Evolutionary conservation across 1,140 invertebrate species (phyloP).

Genomic region (Dermatophagoides farinae): DNA sequence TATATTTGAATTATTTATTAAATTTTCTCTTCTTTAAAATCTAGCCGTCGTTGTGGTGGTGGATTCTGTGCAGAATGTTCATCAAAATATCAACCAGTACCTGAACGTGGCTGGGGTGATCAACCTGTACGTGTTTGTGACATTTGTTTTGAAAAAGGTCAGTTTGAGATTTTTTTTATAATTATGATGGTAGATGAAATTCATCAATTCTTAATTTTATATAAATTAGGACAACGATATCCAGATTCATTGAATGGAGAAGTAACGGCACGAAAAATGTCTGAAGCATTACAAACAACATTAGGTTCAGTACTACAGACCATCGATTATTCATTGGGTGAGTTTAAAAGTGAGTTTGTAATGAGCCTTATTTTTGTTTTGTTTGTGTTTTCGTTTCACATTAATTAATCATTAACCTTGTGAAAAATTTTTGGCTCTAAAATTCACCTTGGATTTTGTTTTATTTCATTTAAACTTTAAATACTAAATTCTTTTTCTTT

Average conservation of each 20-base stretch:
- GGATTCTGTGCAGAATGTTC: conserved; percentile 47
- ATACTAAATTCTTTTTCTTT: neutral
- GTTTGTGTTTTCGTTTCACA: neutral
- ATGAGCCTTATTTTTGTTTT: neutral
- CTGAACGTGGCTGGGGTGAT: conserved; percentile 38
- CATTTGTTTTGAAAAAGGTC: conserved; percentile 27
- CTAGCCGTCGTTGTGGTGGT: conserved; percentile 44
- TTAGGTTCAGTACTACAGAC: conserved; percentile 27
- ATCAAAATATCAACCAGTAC: conserved; percentile 36
- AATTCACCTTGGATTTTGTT: no score
- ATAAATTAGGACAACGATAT: neutral
- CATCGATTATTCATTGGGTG: conserved; percentile 28
- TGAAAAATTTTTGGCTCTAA: no score
- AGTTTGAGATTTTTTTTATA: neutral
- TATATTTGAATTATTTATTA: no score
- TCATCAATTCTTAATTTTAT: neutral
- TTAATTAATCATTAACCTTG: no score
- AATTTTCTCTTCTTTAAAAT: neutral
- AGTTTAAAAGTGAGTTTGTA: neutral
- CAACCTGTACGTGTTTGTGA: conserved; percentile 45
- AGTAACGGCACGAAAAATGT: conserved; percentile 26
- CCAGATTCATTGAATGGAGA: conserved; percentile 15
- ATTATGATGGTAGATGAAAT: neutral
- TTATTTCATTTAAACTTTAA: no score
- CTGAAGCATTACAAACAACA: conserved; percentile 27